phyloP scores from a whole-genome alignment of 2,113 vertebrate species.

The Helogale parvula region DNA sequence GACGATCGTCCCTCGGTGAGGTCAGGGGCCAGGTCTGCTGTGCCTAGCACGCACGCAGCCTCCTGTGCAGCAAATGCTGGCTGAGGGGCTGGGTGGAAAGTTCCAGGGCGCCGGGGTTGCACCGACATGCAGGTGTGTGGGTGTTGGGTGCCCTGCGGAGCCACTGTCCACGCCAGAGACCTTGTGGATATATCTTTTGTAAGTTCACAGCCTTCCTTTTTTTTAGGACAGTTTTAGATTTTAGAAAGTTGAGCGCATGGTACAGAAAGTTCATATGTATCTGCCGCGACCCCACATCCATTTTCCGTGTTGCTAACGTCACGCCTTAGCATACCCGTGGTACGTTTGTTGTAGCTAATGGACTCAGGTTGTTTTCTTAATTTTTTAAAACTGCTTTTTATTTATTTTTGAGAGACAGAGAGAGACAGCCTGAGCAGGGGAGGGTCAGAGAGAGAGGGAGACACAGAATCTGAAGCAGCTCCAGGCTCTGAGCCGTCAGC shows the following conservation, averaged over 20 bases:
- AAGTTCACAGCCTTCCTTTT: background rate
- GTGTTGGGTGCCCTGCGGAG: background rate
- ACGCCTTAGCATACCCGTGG: background rate
- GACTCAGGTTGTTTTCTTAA: background rate
- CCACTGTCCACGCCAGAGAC: background rate
- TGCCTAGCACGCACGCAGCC: background rate
- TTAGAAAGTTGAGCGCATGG: background rate
- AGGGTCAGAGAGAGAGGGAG: too few species aligned
- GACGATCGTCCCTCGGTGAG: background rate
- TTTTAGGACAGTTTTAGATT: background rate
- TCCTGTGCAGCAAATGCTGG: accelerated
- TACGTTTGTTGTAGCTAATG: background rate
- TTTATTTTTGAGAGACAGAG: too few species aligned
- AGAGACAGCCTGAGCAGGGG: too few species aligned
- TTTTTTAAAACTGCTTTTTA: too few species aligned
- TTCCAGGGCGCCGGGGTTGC: background rate
- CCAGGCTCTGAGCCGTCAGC: too few species aligned
- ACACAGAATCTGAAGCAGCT: too few species aligned
- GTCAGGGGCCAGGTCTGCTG: background rate
- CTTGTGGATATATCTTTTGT: background rate
- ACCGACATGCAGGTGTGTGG: accelerated
- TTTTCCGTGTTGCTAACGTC: background rate
- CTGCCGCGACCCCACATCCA: background rate
- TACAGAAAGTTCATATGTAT: background rate
- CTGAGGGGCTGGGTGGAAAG: background rate